These are phyloP conservation scores for Ceraclea dissimilis DNA, from an alignment of 2,888 invertebrate genomes.

Conservation along the genomic window DNA sequence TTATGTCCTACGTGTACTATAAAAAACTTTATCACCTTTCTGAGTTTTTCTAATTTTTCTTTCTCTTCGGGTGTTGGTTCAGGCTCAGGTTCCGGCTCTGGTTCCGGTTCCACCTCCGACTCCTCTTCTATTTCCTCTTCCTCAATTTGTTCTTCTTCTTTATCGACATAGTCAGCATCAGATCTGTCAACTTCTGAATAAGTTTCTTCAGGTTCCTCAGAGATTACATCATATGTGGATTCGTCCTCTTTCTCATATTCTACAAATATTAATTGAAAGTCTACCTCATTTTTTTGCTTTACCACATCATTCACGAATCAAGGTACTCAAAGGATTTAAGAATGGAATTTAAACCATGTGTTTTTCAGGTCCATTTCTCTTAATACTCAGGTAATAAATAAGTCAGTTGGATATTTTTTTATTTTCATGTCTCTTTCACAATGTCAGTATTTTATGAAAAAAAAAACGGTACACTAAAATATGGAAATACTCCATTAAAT, in stretches of 20 bases:
- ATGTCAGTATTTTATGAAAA: too few relatives aligned
- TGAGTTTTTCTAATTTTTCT: constrained; percentile 22
- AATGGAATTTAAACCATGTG: too few relatives aligned
- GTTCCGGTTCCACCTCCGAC: constrained; percentile 13
- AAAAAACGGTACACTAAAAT: too few relatives aligned
- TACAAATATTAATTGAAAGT: background rate
- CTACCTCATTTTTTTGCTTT: too few relatives aligned
- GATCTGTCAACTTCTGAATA: background rate
- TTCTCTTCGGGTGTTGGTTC: constrained; percentile 22
- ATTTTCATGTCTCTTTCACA: too few relatives aligned
- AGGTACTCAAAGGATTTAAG: too few relatives aligned
- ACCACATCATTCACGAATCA: too few relatives aligned
- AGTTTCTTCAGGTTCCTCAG: background rate
- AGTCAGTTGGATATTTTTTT: too few relatives aligned
- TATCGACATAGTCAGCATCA: background rate
- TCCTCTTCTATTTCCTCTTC: constrained; percentile 11
- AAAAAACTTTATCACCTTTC: constrained; percentile 23
- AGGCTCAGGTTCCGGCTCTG: constrained; percentile 22
- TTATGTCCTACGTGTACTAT: too few relatives aligned
- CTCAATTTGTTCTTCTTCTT: background rate
- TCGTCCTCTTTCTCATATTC: background rate
- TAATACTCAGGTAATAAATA: too few relatives aligned
- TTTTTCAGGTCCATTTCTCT: too few relatives aligned
- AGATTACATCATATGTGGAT: background rate
- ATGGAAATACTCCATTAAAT: too few relatives aligned